Evolutionary conservation across 2,113 vertebrate species (phyloP).

Genomic region (Cacatua alba): DNA sequence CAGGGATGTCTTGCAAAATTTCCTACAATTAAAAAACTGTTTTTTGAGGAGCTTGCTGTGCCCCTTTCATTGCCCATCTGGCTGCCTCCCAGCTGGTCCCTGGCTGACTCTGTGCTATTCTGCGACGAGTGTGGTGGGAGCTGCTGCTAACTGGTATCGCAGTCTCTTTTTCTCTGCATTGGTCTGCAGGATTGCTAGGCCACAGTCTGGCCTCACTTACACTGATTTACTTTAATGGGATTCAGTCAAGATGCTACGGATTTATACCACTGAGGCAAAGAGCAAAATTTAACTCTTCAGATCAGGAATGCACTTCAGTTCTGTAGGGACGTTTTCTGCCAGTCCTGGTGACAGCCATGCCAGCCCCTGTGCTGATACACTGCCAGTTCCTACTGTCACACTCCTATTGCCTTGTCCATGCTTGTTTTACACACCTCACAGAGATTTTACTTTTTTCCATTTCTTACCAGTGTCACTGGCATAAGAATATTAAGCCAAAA

Average conservation of each 20-base stretch:
- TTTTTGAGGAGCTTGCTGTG: constrained; percentile 44
- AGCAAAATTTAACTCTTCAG: neutral
- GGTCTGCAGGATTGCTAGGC: neutral
- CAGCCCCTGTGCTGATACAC: neutral
- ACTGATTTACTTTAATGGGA: constrained; percentile 1
- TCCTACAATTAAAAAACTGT: constrained; percentile 45
- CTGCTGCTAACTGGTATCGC: neutral
- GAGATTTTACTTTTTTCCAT: neutral
- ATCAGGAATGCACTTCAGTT: rapidly evolving
- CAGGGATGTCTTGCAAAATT: constrained; percentile 50
- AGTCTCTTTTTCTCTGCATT: neutral
- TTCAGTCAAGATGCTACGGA: neutral
- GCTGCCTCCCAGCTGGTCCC: constrained; percentile 68
- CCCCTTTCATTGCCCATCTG: constrained; percentile 72
- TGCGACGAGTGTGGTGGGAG: constrained; percentile 27
- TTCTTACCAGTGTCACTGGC: neutral
- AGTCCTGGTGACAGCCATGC: neutral
- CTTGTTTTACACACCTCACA: neutral
- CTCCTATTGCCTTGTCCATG: neutral
- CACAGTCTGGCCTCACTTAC: neutral
- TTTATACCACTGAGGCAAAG: neutral
- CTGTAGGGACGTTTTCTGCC: neutral
- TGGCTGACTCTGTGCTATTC: constrained; percentile 52
- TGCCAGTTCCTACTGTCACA: neutral
- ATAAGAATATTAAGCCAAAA: neutral